Conservation (phyloP, 2,797 vertebrate genomes). For the Ispidina picta region DNA sequence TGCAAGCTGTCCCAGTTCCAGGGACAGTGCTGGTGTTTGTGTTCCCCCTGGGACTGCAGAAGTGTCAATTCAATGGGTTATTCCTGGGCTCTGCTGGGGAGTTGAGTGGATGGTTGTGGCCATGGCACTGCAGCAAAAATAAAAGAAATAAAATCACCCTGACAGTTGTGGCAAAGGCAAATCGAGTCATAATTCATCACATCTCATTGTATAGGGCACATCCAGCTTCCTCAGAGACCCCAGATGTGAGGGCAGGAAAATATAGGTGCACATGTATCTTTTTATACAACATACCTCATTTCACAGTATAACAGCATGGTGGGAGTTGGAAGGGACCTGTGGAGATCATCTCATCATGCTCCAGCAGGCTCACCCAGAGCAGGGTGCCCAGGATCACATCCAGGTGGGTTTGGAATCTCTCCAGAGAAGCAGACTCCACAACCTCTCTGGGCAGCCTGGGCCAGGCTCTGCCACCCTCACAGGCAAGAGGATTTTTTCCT, state of each 20-base stretch:
- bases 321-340: neutral
- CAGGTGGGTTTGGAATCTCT: neutral
- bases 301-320: neutral
- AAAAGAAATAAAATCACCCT: neutral
- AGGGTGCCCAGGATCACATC: neutral
- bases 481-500: neutral
- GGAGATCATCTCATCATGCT: neutral
- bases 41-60: neutral
- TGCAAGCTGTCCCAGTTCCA: neutral
- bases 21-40: neutral
- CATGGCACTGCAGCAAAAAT: neutral
- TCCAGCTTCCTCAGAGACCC: neutral
- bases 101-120: rapidly evolving
- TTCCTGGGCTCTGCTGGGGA: neutral
- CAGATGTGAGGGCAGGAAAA: neutral
- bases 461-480: neutral
- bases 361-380: neutral
- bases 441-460: neutral
- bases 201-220: neutral
- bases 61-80: neutral
- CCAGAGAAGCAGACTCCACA: neutral
- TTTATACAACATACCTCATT: rapidly evolving
- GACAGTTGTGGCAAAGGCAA: neutral
- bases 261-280: rapidly evolving
- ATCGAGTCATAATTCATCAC: neutral